A percentile compares a stretch with the other conserved stretches of the same genome.
Evolutionary conservation across 2,113 vertebrate species (phyloP).

Genomic region (Xenopus tropicalis): UCB_Xtro_10.0 CM004450.2:98354501-98355000

Average conservation of each 20-base stretch:
- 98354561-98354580: too few relatives aligned
- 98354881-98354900: too few relatives aligned
- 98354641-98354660: neutral
- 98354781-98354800: too few relatives aligned
- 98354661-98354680: neutral
- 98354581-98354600: too few relatives aligned
- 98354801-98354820: too few relatives aligned
- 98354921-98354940: too few relatives aligned
- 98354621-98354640: neutral
- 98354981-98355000: neutral
- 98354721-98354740: conserved; percentile 15
- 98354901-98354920: too few relatives aligned
- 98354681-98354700: conserved; percentile 32
- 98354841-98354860: conserved; percentile 19
- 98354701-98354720: conserved; percentile 3
- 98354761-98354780: neutral
- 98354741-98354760: conserved; percentile 8
- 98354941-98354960: neutral
- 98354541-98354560: too few relatives aligned
- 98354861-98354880: neutral
- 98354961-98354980: neutral
- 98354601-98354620: neutral
- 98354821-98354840: too few relatives aligned
- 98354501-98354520: too few relatives aligned
- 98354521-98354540: too few relatives aligned